Percentiles rank a stretch among this genome's conserved stretches.
These are phyloP conservation scores for Prietella phreatophila DNA, from an alignment of 2,113 vertebrate species.

Conservation along the genomic window DNA sequence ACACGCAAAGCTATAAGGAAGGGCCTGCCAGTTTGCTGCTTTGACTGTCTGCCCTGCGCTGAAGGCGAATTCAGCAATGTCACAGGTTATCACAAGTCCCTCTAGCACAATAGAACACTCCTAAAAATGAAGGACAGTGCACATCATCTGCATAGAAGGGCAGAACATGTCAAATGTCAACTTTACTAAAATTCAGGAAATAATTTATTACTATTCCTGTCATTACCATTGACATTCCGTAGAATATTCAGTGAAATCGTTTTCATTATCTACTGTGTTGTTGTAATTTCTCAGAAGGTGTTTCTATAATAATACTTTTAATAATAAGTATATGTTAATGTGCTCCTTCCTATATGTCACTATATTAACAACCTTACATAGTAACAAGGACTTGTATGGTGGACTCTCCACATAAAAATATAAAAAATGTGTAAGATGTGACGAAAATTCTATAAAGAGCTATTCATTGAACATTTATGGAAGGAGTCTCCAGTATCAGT, in stretches of 20 bases:
- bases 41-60: constrained; percentile 74
- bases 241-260: background rate
- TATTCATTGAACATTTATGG: background rate
- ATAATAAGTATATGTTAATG: background rate
- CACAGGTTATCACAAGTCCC: constrained; percentile 51
- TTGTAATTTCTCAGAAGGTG: background rate
- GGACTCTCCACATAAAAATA: background rate
- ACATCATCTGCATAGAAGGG: background rate
- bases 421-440: no score
- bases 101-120: background rate
- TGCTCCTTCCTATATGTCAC: background rate
- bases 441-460: background rate
- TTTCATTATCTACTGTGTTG: background rate
- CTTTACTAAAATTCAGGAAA: background rate
- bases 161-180: background rate
- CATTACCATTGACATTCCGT: background rate
- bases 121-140: background rate
- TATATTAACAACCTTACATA: background rate
- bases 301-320: background rate
- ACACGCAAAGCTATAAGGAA: constrained; percentile 68
- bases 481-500: background rate
- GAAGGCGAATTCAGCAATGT: constrained; percentile 73
- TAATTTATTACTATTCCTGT: background rate
- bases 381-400: background rate
- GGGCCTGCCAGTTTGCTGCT: constrained; percentile 74